Evolutionary conservation across 2,888 invertebrate genomes (phyloP).

Genomic region (Orchesella flavescens): DNA sequence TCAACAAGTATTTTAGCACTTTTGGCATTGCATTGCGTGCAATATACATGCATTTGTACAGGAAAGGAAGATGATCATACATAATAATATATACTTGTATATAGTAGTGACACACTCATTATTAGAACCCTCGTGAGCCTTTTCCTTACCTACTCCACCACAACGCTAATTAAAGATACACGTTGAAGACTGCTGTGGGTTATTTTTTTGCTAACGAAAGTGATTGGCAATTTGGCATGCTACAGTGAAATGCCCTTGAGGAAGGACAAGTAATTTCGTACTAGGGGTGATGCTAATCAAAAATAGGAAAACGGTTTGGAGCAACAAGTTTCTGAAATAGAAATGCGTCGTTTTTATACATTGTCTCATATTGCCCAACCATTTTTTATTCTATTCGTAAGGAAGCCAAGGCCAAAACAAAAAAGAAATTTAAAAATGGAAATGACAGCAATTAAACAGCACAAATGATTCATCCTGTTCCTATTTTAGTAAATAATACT

Average conservation of each 20-base stretch:
- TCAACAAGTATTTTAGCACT: constrained; percentile 11
- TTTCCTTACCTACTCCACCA: not conserved
- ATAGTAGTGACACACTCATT: not conserved
- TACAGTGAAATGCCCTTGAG: constrained; percentile 32
- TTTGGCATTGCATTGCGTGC: not conserved
- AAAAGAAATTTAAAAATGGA: not conserved
- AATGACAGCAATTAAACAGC: not conserved
- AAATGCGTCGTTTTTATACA: not conserved
- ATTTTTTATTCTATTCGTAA: not conserved
- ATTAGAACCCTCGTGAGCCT: not conserved
- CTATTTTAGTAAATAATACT: not conserved
- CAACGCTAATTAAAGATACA: not conserved
- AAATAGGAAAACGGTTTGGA: constrained; percentile 17
- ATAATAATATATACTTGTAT: not conserved
- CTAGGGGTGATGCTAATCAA: not conserved
- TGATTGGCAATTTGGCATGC: constrained; percentile 5
- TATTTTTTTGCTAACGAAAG: not conserved
- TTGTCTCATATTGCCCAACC: not conserved
- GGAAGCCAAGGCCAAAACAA: not conserved
- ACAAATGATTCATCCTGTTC: not conserved
- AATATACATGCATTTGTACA: not conserved
- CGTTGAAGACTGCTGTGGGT: not conserved
- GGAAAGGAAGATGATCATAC: not conserved
- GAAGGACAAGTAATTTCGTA: constrained; percentile 30
- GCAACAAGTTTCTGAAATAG: constrained; percentile 27